Conservation (phyloP, 2,113 vertebrate genomes). For the Hydrolagus affinis region DNA sequence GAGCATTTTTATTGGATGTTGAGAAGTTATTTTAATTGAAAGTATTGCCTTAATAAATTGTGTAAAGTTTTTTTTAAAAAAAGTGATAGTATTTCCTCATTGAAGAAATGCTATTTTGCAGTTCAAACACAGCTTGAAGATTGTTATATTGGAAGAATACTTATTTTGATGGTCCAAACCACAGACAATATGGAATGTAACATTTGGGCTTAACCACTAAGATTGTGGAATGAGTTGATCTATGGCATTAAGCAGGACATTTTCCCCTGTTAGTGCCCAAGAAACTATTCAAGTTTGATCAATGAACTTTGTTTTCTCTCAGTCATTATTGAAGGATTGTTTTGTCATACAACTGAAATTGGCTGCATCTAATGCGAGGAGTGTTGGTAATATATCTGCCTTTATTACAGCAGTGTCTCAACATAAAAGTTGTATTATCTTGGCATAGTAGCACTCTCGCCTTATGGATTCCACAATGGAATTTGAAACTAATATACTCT, state of each 20-base stretch:
- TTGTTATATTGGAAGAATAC: neutral
- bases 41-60: neutral
- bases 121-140: neutral
- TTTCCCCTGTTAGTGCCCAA: too few relatives aligned
- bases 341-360: too few relatives aligned
- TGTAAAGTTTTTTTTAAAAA: neutral
- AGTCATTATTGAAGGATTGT: too few relatives aligned
- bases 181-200: neutral
- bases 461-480: too few relatives aligned
- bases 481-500: too few relatives aligned
- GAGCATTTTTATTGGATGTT: neutral
- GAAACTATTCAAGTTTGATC: too few relatives aligned
- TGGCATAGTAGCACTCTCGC: too few relatives aligned
- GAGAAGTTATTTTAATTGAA: neutral
- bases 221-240: neutral
- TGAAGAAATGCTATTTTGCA: neutral
- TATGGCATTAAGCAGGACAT: neutral
- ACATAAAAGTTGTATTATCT: too few relatives aligned
- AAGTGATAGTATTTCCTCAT: neutral
- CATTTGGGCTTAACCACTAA: neutral
- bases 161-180: neutral
- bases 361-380: too few relatives aligned
- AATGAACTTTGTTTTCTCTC: too few relatives aligned
- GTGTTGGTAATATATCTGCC: too few relatives aligned
- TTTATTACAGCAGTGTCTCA: too few relatives aligned